These are phyloP conservation scores for Cheracebus regulus DNA, from an alignment of 2,797 vertebrate species.

Conservation along the genomic window DNA sequence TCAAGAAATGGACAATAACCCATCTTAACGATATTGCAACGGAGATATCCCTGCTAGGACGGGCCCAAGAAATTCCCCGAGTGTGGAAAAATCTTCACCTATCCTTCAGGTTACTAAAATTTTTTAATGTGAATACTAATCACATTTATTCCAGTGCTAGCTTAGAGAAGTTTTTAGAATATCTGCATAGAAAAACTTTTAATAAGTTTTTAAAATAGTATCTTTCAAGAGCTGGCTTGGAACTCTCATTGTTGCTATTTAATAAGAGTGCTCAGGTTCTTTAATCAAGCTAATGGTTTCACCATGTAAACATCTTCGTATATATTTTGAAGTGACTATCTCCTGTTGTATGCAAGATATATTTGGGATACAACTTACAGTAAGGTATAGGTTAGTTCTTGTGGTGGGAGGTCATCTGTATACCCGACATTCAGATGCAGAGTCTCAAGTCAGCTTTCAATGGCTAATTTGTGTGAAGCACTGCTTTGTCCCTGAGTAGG, in stretches of 20 bases:
- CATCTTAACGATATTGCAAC: neutral
- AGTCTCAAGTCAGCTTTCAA: neutral
- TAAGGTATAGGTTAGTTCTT: neutral
- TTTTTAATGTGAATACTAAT: neutral
- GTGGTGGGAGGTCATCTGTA: too few relatives aligned
- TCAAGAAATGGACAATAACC: neutral
- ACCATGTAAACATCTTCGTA: neutral
- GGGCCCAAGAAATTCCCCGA: neutral
- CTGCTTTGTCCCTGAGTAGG: neutral
- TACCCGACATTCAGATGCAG: too few relatives aligned
- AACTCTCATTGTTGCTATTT: neutral
- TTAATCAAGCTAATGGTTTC: neutral
- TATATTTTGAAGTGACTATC: neutral
- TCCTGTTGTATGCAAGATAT: neutral
- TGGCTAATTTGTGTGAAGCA: neutral
- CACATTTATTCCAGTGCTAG: neutral
- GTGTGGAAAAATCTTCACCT: neutral
- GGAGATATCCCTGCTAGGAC: neutral
- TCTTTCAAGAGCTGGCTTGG: neutral
- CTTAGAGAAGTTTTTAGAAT: neutral
- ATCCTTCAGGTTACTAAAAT: neutral
- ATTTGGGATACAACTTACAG: neutral
- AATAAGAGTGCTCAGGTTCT: neutral
- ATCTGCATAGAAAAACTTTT: too few relatives aligned
- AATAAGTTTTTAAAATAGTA: neutral